Conservation (phyloP, 2,888 invertebrate species). For the Tromatobia lineatoria region DNA sequence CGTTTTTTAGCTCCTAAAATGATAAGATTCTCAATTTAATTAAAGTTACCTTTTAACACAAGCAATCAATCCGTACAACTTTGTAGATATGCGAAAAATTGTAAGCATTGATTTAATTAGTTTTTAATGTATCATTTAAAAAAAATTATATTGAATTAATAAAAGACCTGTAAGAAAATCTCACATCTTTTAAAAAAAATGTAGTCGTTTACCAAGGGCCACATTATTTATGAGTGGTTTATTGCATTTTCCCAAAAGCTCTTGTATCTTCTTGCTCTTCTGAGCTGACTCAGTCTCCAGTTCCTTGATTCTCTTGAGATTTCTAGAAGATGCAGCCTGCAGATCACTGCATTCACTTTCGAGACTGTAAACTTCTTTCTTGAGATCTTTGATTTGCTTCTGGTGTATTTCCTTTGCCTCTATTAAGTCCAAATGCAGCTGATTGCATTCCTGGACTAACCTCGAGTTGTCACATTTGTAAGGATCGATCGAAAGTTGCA, state of each 20-base stretch:
- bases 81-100: too few relatives aligned
- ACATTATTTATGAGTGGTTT: constrained; percentile 83
- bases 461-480: constrained; percentile 93
- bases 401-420: constrained; percentile 89
- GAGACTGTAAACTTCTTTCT: constrained; percentile 86
- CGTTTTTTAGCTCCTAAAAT: constrained; percentile 79
- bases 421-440: constrained; percentile 89
- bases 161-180: not conserved
- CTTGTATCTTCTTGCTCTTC: constrained; percentile 86
- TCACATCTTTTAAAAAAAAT: not conserved
- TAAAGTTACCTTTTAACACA: constrained; percentile 9
- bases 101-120: too few relatives aligned
- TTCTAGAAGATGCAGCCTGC: constrained; percentile 87
- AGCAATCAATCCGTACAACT: too few relatives aligned
- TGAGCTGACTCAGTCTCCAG: constrained; percentile 89
- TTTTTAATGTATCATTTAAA: too few relatives aligned
- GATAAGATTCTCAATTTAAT: constrained; percentile 16
- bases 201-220: constrained; percentile 75
- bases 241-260: constrained; percentile 85
- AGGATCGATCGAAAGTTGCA: constrained; percentile 91
- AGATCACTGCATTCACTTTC: constrained; percentile 88
- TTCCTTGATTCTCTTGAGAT: constrained; percentile 87
- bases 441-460: constrained; percentile 91
- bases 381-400: constrained; percentile 86
- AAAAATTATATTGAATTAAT: not conserved